phyloP scores from a whole-genome alignment of 37 sponge, comb jelly and placozoan genomes.

The Chondrosia reniformis region DNA sequence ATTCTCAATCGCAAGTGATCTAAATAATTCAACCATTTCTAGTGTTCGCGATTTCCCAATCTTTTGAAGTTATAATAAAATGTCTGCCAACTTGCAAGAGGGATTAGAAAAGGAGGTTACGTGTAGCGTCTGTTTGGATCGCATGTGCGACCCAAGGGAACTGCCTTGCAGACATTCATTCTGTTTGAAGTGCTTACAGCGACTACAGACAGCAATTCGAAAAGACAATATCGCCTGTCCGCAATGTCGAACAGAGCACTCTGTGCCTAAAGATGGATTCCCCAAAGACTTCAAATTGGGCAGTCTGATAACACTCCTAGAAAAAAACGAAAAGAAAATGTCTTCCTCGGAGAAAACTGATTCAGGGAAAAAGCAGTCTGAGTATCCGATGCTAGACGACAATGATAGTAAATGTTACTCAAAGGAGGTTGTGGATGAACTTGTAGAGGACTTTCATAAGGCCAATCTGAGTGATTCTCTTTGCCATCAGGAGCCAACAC shows the following conservation, averaged over 20 bases:
- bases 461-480: neutral
- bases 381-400: too few species aligned
- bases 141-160: neutral
- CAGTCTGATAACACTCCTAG: neutral
- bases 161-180: conserved; percentile 10
- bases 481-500: neutral
- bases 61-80: neutral
- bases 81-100: neutral
- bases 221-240: neutral
- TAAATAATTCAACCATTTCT: neutral
- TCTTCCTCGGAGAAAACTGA: too few species aligned
- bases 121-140: conserved; percentile 8
- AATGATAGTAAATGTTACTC: too few species aligned
- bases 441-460: neutral
- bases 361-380: too few species aligned
- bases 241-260: neutral
- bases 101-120: neutral
- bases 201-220: neutral
- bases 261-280: neutral
- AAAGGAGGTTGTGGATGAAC: neutral
- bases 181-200: neutral
- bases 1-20: neutral
- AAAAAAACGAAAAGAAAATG: neutral
- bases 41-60: neutral
- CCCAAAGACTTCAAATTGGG: conserved; percentile 1